A percentile compares a stretch with the other conserved stretches of the same genome.
These are phyloP conservation scores for Emmelina monodactyla DNA, from an alignment of 2,888 invertebrate genomes.

Conservation along the genomic window DNA sequence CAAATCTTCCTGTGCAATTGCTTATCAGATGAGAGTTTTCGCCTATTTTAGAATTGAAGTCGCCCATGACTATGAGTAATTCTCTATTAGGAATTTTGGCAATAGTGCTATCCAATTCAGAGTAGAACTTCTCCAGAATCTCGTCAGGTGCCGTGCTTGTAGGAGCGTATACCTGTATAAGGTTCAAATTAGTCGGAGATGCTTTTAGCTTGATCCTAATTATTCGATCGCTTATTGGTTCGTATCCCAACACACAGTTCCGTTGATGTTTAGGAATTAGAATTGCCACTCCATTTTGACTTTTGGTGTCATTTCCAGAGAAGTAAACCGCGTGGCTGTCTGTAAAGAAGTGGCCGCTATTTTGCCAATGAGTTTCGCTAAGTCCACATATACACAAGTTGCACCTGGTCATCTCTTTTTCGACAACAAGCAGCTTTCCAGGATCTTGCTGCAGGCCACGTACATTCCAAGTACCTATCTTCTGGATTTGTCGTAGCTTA, in stretches of 20 bases:
- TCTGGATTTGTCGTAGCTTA: neutral
- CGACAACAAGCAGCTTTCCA: neutral
- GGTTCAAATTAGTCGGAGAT: neutral
- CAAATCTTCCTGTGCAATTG: neutral
- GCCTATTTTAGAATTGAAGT: too few relatives aligned
- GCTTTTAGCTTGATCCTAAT: neutral
- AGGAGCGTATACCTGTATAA: neutral
- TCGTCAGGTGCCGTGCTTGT: neutral
- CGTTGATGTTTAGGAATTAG: too few relatives aligned
- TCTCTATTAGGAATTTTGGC: neutral
- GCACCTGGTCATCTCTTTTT: neutral
- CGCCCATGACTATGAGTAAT: neutral
- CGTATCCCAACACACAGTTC: neutral
- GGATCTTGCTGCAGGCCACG: neutral
- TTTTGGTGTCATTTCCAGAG: neutral
- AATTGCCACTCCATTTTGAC: neutral
- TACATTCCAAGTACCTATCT: neutral
- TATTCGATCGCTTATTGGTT: neutral
- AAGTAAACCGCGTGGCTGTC: neutral
- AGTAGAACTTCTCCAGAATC: neutral
- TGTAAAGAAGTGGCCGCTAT: neutral
- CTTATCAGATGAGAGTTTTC: neutral
- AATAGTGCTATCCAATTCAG: neutral
- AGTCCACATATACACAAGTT: neutral
- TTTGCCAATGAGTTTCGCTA: neutral